Evolutionary conservation across 2,797 vertebrate genomes (phyloP).

Genomic region (Pangasius krempfi): DNA sequence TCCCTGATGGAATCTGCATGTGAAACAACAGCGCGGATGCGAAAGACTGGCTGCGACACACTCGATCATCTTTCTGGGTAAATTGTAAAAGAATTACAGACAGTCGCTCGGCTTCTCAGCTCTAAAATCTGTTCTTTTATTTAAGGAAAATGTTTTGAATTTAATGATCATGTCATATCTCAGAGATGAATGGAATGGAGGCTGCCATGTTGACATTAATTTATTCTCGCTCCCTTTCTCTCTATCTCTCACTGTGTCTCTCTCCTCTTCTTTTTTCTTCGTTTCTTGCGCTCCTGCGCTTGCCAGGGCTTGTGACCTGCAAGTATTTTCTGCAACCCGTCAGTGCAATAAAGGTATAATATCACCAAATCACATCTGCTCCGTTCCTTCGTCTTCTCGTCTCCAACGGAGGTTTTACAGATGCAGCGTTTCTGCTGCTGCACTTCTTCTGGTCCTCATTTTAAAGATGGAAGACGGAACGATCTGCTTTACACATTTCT

Average conservation of each 20-base stretch:
- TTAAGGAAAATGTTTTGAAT: neutral
- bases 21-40: conserved; percentile 19
- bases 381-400: neutral
- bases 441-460: neutral
- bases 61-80: conserved; percentile 5
- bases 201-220: conserved; percentile 23
- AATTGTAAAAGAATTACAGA: neutral
- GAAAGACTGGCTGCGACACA: neutral
- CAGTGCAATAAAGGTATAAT: neutral
- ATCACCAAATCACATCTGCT: neutral
- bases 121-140: neutral
- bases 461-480: neutral
- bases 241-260: neutral
- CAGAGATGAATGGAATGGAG: neutral
- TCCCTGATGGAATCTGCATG: conserved; percentile 20
- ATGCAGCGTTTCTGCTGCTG: neutral
- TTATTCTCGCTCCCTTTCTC: neutral
- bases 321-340: neutral
- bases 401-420: neutral
- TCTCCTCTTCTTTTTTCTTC: neutral
- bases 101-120: neutral
- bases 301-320: neutral
- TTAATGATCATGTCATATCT: conserved; percentile 5
- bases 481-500: neutral
- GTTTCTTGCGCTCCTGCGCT: neutral